phyloP scores from a whole-genome alignment of 2,113 vertebrate genomes.

The Sakesphorus luctuosus region DNA sequence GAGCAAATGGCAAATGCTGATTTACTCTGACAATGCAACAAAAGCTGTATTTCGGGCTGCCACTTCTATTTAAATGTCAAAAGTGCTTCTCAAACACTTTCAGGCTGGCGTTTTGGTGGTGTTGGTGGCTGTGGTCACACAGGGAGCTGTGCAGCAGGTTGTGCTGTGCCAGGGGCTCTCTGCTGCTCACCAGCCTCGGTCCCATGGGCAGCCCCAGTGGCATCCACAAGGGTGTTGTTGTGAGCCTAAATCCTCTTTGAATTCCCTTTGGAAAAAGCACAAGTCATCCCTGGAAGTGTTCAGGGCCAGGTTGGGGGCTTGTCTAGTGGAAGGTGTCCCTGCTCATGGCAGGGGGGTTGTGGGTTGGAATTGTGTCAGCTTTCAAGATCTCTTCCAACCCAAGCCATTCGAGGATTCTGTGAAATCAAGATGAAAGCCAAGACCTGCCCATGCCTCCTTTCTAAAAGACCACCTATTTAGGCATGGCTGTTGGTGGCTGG shows the following conservation, averaged over 20 bases:
- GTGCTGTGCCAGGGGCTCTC: accelerated
- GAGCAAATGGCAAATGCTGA: slow-evolving; percentile 1
- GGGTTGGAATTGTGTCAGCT: neutral
- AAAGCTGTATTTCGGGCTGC: slow-evolving; percentile 20
- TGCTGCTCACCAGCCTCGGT: neutral
- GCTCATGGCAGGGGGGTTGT: neutral
- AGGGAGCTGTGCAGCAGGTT: neutral
- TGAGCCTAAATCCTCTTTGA: neutral
- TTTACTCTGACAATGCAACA: slow-evolving; percentile 9
- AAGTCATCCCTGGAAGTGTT: neutral
- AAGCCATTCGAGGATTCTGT: neutral
- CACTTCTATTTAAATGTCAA: neutral
- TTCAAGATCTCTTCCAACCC: neutral
- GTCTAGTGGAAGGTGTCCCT: neutral
- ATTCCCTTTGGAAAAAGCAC: neutral
- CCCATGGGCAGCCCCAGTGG: neutral
- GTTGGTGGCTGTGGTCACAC: accelerated
- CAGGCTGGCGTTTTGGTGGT: accelerated
- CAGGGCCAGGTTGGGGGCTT: neutral
- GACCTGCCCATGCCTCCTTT: accelerated
- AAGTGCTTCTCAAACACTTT: neutral
- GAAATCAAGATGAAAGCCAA: neutral
- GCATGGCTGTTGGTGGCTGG: accelerated
- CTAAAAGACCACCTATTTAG: neutral
- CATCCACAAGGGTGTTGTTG: neutral